phyloP scores from a whole-genome alignment of 2,113 vertebrate species.

The Octodon degus region DNA sequence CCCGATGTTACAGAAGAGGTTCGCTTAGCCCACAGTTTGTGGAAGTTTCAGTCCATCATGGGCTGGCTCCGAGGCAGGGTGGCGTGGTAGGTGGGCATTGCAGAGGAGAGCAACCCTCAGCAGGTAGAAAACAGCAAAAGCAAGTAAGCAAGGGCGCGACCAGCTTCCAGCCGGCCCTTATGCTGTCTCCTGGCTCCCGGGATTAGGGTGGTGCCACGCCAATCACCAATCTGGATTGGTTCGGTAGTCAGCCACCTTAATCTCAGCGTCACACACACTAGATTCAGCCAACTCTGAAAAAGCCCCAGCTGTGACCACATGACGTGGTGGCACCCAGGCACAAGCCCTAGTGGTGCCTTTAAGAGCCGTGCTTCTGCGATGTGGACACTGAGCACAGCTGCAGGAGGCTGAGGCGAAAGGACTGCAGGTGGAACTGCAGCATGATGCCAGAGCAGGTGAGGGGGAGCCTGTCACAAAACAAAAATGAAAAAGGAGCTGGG shows the following conservation, averaged over 20 bases:
- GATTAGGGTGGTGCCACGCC: background rate
- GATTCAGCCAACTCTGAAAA: background rate
- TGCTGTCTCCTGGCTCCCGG: background rate
- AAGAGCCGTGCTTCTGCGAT: background rate
- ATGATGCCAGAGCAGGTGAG: background rate
- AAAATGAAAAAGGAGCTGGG: background rate
- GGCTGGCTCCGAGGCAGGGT: background rate
- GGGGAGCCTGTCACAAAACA: background rate
- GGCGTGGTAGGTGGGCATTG: background rate
- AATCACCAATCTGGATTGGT: background rate
- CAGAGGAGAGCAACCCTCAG: background rate
- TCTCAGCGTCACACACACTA: background rate
- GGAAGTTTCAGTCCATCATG: background rate
- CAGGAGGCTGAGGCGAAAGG: background rate
- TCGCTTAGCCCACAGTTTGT: background rate
- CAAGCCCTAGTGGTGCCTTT: background rate
- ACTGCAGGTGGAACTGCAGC: background rate
- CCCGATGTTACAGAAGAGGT: background rate
- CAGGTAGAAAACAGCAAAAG: background rate
- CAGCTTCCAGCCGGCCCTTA: background rate
- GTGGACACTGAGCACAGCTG: background rate
- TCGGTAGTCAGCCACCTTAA: background rate
- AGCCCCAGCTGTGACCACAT: background rate
- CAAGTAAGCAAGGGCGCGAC: background rate
- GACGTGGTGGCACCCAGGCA: background rate